Percentiles rank a stretch among this genome's conserved stretches.
Evolutionary conservation across 1,140 invertebrate genomes (phyloP).

Genomic region (Limonius californicus): DNA sequence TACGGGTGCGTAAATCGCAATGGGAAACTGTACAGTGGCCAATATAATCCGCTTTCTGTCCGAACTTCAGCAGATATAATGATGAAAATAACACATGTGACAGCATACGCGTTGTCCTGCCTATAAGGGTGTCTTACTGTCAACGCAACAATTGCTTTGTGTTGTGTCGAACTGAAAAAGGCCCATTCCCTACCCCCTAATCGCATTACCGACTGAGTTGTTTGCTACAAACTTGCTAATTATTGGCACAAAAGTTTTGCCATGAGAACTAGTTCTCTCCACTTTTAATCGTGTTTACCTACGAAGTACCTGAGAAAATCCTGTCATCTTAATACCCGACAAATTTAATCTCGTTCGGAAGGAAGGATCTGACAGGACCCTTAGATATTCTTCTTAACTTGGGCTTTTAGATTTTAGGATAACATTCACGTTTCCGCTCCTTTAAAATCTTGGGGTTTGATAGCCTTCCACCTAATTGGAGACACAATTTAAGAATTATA

Average conservation of each 20-base stretch:
- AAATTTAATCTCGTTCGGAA: constrained; percentile 23
- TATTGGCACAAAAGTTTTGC: constrained; percentile 19
- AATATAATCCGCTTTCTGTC: constrained; percentile 45
- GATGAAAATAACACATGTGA: constrained; percentile 47
- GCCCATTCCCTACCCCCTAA: constrained; percentile 33
- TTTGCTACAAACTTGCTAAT: constrained; percentile 30
- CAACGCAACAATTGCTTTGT: constrained; percentile 43
- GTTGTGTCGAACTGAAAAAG: constrained; percentile 27
- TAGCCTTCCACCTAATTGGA: too few relatives aligned
- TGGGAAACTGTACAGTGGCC: constrained; percentile 31
- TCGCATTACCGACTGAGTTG: constrained; percentile 31
- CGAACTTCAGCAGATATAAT: constrained; percentile 41
- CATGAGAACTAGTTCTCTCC: constrained; percentile 18
- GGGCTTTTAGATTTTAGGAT: too few relatives aligned
- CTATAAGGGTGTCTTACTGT: constrained; percentile 47
- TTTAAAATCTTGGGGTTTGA: too few relatives aligned
- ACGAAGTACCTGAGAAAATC: constrained; percentile 19
- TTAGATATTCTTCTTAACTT: too few relatives aligned
- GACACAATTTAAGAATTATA: too few relatives aligned
- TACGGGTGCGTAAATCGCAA: not conserved
- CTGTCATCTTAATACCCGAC: constrained; percentile 19
- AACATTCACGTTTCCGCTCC: not conserved
- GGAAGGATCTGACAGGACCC: not conserved
- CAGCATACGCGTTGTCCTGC: constrained; percentile 33
- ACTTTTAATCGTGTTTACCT: constrained; percentile 30